Evolutionary conservation across 2,797 vertebrate species (phyloP).

Genomic region (Loriculus beryllinus): DNA sequence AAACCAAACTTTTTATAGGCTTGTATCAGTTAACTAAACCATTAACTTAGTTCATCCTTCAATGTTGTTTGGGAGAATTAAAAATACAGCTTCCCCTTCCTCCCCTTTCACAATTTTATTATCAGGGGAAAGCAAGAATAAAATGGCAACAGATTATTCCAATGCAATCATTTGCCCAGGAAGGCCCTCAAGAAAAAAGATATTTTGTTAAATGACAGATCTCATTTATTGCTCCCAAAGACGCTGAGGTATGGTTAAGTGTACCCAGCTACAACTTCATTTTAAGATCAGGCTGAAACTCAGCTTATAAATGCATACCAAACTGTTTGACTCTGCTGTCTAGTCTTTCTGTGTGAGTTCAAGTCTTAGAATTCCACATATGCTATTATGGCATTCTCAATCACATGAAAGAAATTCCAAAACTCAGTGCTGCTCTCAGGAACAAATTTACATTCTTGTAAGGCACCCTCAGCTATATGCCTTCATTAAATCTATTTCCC

Average conservation of each 20-base stretch:
- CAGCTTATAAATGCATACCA: not conserved
- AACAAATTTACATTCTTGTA: not conserved
- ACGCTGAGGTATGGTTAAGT: not conserved
- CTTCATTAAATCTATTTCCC: not conserved
- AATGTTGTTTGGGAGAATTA: not conserved
- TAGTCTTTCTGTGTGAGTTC: not conserved
- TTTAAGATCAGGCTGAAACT: not conserved
- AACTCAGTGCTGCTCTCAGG: not conserved
- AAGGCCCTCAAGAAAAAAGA: not conserved
- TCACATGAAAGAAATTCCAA: not conserved
- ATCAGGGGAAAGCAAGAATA: not conserved
- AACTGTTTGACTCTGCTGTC: not conserved
- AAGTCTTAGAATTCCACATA: not conserved
- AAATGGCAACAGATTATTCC: not conserved
- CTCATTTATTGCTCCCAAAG: not conserved
- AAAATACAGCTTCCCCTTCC: not conserved
- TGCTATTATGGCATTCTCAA: not conserved
- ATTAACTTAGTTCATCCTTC: not conserved
- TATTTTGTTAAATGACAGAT: not conserved
- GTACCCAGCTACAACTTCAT: not conserved
- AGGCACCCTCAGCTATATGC: not conserved
- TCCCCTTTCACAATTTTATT: not conserved
- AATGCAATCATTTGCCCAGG: not conserved
- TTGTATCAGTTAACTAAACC: not conserved
- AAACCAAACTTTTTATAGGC: not conserved